Evolutionary conservation across 2,888 invertebrate species (phyloP).

Genomic region (Eristalis intricaria): DNA sequence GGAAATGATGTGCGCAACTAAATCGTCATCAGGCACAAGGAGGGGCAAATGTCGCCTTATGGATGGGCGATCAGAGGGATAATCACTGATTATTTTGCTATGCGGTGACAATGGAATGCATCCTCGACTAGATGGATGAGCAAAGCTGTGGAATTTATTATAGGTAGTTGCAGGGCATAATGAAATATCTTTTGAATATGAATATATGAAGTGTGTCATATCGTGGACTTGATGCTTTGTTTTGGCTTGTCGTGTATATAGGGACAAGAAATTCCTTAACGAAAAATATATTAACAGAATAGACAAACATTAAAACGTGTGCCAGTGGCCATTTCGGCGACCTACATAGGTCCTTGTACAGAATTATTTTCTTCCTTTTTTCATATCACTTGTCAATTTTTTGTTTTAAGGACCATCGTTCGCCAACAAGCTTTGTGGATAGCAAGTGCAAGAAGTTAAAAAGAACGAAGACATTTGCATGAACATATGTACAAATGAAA

Average conservation of each 20-base stretch:
- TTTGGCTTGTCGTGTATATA: constrained; percentile 1
- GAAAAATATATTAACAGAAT: constrained; percentile 3
- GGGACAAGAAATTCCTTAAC: neutral
- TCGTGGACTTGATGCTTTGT: neutral
- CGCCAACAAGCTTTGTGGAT: neutral
- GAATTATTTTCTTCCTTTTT: neutral
- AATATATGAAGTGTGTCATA: constrained; percentile 14
- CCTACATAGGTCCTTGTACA: constrained; percentile 32
- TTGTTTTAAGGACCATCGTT: neutral
- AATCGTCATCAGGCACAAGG: constrained; percentile 50
- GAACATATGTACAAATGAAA: too few relatives aligned
- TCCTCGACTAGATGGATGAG: constrained; percentile 38
- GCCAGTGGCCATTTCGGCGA: constrained; percentile 43
- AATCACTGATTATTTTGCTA: constrained; percentile 68
- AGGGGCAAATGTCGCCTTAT: constrained; percentile 19
- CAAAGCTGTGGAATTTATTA: constrained; percentile 41
- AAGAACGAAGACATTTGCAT: too few relatives aligned
- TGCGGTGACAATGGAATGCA: constrained; percentile 59
- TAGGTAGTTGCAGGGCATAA: constrained; percentile 36
- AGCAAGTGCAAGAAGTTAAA: too few relatives aligned
- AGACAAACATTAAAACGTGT: constrained; percentile 55
- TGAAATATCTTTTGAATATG: constrained; percentile 33
- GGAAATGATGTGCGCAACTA: constrained; percentile 59
- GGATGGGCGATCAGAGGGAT: constrained; percentile 53
- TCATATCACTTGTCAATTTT: neutral